phyloP scores from a whole-genome alignment of 1,140 invertebrate genomes.

The Ceratina japonica region DNA sequence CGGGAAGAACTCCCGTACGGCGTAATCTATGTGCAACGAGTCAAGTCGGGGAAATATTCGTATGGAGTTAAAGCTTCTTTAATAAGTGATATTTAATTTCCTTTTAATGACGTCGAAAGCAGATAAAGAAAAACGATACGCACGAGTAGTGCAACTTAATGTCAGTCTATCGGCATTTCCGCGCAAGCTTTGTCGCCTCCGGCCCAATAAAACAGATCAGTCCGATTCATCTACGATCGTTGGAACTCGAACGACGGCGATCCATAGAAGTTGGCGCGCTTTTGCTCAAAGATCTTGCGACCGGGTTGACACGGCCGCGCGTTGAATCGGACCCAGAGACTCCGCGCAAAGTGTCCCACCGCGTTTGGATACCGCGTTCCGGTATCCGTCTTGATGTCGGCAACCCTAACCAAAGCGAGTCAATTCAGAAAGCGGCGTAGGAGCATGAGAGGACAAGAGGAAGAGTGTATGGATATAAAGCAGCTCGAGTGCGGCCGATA shows the following conservation, averaged over 20 bases:
- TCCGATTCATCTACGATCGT: background rate
- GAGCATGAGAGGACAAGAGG: slow-evolving; percentile 50
- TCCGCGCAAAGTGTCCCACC: slow-evolving; percentile 1
- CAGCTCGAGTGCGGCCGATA: slow-evolving; percentile 39
- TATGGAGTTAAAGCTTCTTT: slow-evolving; percentile 3
- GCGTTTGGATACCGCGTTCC: slow-evolving; percentile 15
- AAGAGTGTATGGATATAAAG: slow-evolving; percentile 48
- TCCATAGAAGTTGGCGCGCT: background rate
- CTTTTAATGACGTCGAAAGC: no score
- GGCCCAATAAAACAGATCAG: slow-evolving; percentile 1
- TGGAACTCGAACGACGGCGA: background rate
- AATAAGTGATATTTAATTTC: background rate
- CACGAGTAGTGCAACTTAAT: no score
- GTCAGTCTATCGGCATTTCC: no score
- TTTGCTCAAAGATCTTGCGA: background rate
- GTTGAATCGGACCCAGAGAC: slow-evolving; percentile 7
- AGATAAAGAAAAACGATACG: no score
- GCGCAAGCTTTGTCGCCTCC: no score
- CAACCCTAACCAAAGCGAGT: slow-evolving; percentile 31
- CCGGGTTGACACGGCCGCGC: background rate
- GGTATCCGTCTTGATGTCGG: slow-evolving; percentile 24
- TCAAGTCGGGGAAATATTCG: no score
- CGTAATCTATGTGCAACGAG: background rate
- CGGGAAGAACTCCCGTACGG: background rate
- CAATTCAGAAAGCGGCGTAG: slow-evolving; percentile 39